Evolutionary conservation across 2,797 vertebrate genomes (phyloP).

Genomic region (Pogonophryne albipinna): DNA sequence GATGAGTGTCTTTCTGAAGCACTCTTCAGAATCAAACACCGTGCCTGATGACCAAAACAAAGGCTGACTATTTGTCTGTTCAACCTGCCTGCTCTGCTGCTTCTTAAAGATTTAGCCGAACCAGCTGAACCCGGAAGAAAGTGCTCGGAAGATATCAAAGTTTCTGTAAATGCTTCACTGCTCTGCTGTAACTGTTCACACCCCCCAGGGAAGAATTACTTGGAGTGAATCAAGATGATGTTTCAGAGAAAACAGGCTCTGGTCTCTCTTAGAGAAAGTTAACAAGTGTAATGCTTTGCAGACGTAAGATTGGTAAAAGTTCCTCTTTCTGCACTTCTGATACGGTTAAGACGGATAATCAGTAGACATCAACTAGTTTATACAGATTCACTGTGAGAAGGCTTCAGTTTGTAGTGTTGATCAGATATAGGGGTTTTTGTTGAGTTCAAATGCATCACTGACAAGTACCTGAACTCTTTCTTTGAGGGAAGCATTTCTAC

Average conservation of each 20-base stretch:
- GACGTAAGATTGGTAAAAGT: constrained; percentile 50
- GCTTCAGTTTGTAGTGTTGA: background rate
- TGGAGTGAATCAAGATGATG: constrained; percentile 60
- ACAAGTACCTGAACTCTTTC: background rate
- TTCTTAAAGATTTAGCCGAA: background rate
- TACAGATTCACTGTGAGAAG: background rate
- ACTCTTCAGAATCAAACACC: background rate
- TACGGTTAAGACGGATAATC: background rate
- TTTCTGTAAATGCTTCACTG: constrained; percentile 17
- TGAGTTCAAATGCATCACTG: background rate
- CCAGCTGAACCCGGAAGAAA: constrained; percentile 23
- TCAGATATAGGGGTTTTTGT: background rate
- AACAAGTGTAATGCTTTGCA: constrained; percentile 61
- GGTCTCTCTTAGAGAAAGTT: constrained; percentile 52
- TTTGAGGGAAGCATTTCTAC: background rate
- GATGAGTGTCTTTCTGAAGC: background rate
- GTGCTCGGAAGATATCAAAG: constrained; percentile 38
- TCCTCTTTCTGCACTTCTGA: constrained; percentile 36
- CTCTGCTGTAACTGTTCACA: constrained; percentile 21
- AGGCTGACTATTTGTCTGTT: background rate
- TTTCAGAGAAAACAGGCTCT: constrained; percentile 47
- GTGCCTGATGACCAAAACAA: background rate
- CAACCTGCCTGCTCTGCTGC: background rate
- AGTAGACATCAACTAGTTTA: background rate
- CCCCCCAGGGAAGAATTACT: constrained; percentile 42